Evolutionary conservation across 1,140 invertebrate species (phyloP).

Genomic region (Drosophila bocqueti): DNA sequence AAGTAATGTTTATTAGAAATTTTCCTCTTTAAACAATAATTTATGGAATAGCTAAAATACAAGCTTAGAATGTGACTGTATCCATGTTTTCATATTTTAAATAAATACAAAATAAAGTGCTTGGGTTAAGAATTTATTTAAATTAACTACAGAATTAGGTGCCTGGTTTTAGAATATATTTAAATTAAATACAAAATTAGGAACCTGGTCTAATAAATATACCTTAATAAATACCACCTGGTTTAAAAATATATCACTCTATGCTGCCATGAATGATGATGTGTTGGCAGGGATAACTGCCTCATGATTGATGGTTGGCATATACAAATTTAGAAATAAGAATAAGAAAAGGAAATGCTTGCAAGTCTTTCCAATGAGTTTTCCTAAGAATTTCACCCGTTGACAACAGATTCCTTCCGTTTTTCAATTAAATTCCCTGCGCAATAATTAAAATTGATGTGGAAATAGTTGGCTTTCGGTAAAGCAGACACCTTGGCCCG

Average conservation of each 20-base stretch:
- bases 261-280: constrained; percentile 6
- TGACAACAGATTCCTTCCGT: constrained; percentile 1
- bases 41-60: not conserved
- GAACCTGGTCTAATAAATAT: too few relatives aligned
- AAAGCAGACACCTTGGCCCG: not conserved
- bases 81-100: not conserved
- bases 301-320: constrained; percentile 10
- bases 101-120: not conserved
- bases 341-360: not conserved
- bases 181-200: not conserved
- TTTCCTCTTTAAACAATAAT: too few relatives aligned
- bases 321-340: not conserved
- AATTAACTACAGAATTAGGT: not conserved
- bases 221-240: too few relatives aligned
- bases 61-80: not conserved
- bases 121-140: not conserved
- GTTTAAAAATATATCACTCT: not conserved
- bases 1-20: too few relatives aligned
- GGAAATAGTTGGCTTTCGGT: constrained; percentile 19
- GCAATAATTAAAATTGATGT: constrained; percentile 44
- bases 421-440: constrained; percentile 18
- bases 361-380: too few relatives aligned
- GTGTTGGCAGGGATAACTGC: constrained; percentile 5
- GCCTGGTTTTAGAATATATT: not conserved
- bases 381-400: not conserved